Evolutionary conservation across 2,888 invertebrate species (phyloP).

Genomic region (Sminthurides aquaticus): DNA sequence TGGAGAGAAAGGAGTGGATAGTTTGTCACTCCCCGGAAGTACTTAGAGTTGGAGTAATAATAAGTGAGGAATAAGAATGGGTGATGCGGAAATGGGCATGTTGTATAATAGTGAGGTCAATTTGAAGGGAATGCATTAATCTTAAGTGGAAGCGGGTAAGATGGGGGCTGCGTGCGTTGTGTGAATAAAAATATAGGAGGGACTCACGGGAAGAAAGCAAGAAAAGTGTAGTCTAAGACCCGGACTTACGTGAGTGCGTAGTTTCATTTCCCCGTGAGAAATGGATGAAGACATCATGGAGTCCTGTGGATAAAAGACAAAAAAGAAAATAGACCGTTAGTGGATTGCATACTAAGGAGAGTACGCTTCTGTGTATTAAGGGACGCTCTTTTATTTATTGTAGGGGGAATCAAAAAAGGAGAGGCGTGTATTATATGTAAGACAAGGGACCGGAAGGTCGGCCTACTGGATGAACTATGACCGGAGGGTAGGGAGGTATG

Average conservation of each 20-base stretch:
- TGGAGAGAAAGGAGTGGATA: background rate
- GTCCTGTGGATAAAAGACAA: background rate
- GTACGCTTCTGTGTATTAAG: background rate
- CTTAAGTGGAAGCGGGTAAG: background rate
- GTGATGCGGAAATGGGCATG: conserved; percentile 1
- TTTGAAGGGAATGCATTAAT: background rate
- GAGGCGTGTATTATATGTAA: background rate
- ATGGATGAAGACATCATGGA: background rate
- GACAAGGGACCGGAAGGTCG: background rate
- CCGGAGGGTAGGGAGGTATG: no score
- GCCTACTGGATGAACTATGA: no score
- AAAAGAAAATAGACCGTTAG: background rate
- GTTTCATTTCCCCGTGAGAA: background rate
- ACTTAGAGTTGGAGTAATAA: conserved; percentile 7
- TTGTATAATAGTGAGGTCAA: background rate
- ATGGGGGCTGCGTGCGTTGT: background rate
- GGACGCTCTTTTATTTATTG: background rate
- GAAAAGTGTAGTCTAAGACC: background rate
- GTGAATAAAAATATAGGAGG: background rate
- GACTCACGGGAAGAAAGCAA: background rate
- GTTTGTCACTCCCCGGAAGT: conserved; percentile 9
- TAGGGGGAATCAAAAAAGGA: background rate
- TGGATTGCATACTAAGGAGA: background rate
- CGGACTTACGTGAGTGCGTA: background rate
- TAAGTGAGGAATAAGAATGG: conserved; percentile 7